Percentiles rank a stretch among this genome's conserved stretches.
These are phyloP conservation scores for Pyrgilauda ruficollis DNA, from an alignment of 2,113 vertebrate species.

Conservation along the genomic window DNA sequence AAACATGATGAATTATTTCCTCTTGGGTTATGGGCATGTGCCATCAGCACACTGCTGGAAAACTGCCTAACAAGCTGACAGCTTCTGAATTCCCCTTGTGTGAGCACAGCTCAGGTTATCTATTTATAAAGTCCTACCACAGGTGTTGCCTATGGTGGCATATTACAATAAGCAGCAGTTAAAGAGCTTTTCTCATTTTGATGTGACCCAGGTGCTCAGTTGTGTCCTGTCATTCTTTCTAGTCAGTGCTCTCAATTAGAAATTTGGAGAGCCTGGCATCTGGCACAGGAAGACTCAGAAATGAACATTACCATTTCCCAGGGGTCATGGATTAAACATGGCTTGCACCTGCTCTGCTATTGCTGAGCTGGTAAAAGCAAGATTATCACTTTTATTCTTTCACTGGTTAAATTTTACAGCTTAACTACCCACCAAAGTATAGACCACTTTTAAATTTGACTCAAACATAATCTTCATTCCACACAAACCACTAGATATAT, in stretches of 20 bases:
- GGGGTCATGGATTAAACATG: slow-evolving; percentile 41
- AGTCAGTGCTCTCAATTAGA: slow-evolving; percentile 2
- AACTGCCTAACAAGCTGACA: slow-evolving; percentile 36
- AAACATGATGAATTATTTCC: neutral
- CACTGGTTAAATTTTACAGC: neutral
- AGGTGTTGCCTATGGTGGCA: neutral
- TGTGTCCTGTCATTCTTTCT: neutral
- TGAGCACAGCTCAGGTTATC: slow-evolving; percentile 8
- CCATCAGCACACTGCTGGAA: neutral
- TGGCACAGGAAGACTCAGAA: slow-evolving; percentile 25
- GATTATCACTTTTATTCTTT: neutral
- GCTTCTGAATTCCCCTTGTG: neutral
- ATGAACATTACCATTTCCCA: slow-evolving; percentile 13
- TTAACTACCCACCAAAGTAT: neutral
- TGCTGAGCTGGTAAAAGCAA: slow-evolving; percentile 41
- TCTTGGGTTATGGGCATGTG: neutral
- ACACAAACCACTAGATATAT: neutral
- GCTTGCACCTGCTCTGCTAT: slow-evolving; percentile 40
- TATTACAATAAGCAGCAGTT: neutral
- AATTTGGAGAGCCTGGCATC: neutral
- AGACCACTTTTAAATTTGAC: neutral
- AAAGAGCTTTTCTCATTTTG: slow-evolving; percentile 7
- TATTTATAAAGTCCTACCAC: slow-evolving; percentile 40
- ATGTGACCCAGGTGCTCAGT: neutral
- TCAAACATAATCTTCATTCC: neutral